Evolutionary conservation across 2,888 invertebrate species (phyloP).

Genomic region (Harpalus rufipes): DNA sequence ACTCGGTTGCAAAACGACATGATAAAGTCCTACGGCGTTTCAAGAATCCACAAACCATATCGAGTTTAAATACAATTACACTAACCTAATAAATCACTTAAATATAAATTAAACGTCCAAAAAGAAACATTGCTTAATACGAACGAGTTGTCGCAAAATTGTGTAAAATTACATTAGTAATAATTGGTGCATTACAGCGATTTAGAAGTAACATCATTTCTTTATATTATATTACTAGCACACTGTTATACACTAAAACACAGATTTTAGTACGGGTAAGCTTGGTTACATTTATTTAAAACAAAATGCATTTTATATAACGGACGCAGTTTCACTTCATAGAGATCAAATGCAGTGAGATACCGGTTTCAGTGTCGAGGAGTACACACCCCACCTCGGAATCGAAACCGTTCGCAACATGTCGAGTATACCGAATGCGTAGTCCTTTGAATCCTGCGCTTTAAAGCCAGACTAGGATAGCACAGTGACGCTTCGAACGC

Average conservation of each 20-base stretch:
- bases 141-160: conserved; percentile 32
- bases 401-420: conserved; percentile 63
- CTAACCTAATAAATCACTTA: conserved; percentile 66
- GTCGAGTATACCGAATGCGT: conserved; percentile 46
- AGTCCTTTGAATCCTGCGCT: conserved; percentile 14
- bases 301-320: conserved; percentile 55
- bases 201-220: conserved; percentile 41
- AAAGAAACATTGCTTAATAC: conserved; percentile 62
- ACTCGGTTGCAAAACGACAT: conserved; percentile 68
- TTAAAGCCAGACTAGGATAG: conserved; percentile 1
- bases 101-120: conserved; percentile 62
- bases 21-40: conserved; percentile 63
- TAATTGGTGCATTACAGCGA: conserved; percentile 47
- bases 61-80: conserved; percentile 63
- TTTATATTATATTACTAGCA: conserved; percentile 9
- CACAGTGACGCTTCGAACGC: background rate
- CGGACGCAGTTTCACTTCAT: conserved; percentile 37
- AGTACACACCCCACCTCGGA: conserved; percentile 66
- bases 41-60: conserved; percentile 67
- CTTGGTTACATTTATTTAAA: conserved; percentile 21
- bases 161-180: conserved; percentile 55
- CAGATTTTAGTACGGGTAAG: background rate
- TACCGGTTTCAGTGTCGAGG: conserved; percentile 62
- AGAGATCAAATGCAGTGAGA: conserved; percentile 61
- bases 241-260: conserved; percentile 15